Evolutionary conservation across 2,888 invertebrate genomes (phyloP).

Genomic region (Chalcis sispes): DNA sequence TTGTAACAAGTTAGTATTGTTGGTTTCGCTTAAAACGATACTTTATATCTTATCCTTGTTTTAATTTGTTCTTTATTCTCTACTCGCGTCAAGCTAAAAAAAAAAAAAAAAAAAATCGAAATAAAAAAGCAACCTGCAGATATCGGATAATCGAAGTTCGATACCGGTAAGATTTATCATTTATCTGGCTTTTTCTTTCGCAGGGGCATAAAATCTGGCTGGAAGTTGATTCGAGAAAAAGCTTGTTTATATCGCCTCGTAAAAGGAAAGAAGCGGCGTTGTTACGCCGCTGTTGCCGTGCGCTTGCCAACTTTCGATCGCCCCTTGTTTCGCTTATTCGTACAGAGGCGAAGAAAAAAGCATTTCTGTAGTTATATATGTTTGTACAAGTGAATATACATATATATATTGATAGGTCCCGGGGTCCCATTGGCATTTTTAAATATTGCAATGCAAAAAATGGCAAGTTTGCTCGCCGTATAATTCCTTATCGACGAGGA

Average conservation of each 20-base stretch:
- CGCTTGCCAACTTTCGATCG: neutral
- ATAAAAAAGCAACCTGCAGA: constrained; percentile 30
- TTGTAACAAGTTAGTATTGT: too few relatives aligned
- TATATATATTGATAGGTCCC: too few relatives aligned
- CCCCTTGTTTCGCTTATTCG: too few relatives aligned
- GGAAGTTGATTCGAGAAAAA: constrained; percentile 44
- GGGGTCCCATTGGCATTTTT: too few relatives aligned
- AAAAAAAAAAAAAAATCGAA: constrained; percentile 25
- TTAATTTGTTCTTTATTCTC: constrained; percentile 27
- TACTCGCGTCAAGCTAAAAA: neutral
- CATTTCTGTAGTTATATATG: too few relatives aligned
- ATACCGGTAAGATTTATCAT: constrained; percentile 37
- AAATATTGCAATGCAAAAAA: too few relatives aligned
- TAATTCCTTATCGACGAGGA: too few relatives aligned
- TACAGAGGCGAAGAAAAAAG: too few relatives aligned
- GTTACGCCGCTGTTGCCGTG: neutral
- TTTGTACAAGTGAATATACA: too few relatives aligned
- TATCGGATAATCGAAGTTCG: constrained; percentile 44
- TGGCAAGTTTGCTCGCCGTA: too few relatives aligned
- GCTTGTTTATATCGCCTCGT: constrained; percentile 53
- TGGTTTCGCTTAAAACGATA: constrained; percentile 55
- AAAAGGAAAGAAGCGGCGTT: constrained; percentile 36
- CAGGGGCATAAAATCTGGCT: constrained; percentile 41
- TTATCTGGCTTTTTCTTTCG: constrained; percentile 17
- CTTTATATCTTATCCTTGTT: constrained; percentile 7